Evolutionary conservation across 2,113 vertebrate species (phyloP).

Genomic region (Alces alces): DNA sequence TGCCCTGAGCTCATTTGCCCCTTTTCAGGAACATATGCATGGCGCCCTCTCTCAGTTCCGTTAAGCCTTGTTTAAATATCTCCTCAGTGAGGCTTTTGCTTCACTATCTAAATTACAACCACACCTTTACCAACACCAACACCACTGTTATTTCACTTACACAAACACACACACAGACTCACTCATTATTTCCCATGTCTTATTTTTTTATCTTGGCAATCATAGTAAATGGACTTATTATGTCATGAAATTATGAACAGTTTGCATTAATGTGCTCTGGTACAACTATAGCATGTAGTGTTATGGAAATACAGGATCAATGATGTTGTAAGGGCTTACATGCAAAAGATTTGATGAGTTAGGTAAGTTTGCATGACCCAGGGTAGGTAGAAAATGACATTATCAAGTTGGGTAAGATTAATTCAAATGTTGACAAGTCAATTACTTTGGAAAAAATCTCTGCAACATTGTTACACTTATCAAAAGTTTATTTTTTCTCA

Average conservation of each 20-base stretch:
- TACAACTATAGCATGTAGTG: neutral
- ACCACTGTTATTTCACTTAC: neutral
- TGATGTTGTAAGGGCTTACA: neutral
- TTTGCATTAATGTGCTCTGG: neutral
- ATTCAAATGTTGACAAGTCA: neutral
- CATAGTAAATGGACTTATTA: neutral
- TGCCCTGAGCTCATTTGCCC: neutral
- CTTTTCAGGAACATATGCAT: neutral
- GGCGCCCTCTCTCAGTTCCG: neutral
- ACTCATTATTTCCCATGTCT: neutral
- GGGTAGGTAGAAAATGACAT: neutral
- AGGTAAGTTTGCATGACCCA: neutral
- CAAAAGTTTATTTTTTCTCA: neutral
- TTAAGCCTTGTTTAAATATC: neutral
- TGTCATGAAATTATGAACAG: neutral
- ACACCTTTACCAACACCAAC: neutral
- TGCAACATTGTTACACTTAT: neutral
- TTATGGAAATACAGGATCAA: neutral
- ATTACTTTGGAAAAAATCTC: slow-evolving; percentile 14
- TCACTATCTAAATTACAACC: neutral
- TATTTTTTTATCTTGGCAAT: neutral
- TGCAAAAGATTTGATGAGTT: neutral
- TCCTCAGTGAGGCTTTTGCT: neutral
- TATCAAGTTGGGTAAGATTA: neutral
- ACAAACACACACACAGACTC: neutral